Evolutionary conservation across 2,797 vertebrate genomes (phyloP), one percentile per base, ranked within the genome.

Genomic region (Cetoscarus ocellatus): DNA sequence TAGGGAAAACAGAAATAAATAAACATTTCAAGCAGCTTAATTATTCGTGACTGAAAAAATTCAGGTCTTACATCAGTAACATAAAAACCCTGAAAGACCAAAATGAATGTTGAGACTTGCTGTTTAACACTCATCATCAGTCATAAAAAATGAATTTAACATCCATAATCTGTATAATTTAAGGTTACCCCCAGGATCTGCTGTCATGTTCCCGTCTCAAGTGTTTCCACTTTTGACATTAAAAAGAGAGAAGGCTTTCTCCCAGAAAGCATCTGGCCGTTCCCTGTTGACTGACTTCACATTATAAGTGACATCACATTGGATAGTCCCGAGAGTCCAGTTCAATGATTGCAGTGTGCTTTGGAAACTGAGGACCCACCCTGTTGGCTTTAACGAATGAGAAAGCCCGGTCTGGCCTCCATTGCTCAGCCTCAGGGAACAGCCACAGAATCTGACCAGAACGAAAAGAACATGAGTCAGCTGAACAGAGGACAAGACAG

Each of bases 241-340:
- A 65, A 77, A 61, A 71, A 53, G 27, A 42, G 40, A 39, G 65
- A 40, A 55, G 49, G 42, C 38, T 68, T n/a, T 66, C 18, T 72
- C 55, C 78, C 36, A 54, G 51, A 78, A 62, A 86, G 73, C 80
- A 88, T 84, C 84, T 88, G 77, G 79, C 80, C 67, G 66, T 48
- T 84, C 67, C 73, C 61, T 58, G 66, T 19, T 63, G 18, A 75
- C 61, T 88, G 38, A 86, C 70, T 71, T 86, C 79, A 84, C 71
- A 68, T 65, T 49, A 54, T 27, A 57, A 65, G 58, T 89, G 85
- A 90, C 82, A 73, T 91, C 90, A 89, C 84, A 83, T 45, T 74
- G 84, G 86, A 84, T 74, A 72, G 86, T 88, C 88, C 86, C 73
- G 1, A 6, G 72, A 77, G 77, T 42, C 64, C 35, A 1, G 57